Evolutionary conservation across 2,888 invertebrate species (phyloP).

Genomic region (Sthenelais limicola): DNA sequence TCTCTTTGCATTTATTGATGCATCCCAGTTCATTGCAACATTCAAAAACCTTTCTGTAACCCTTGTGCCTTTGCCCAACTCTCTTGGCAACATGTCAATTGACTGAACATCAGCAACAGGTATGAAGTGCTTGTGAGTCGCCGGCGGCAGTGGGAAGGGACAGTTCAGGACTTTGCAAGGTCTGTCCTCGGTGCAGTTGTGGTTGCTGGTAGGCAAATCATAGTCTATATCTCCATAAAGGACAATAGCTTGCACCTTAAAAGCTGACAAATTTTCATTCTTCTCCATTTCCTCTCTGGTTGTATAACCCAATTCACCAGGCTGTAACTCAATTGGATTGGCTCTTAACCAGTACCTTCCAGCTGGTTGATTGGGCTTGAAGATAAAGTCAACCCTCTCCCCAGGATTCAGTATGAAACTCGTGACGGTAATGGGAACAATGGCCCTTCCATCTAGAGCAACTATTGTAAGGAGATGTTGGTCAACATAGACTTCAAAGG

Average conservation of each 20-base stretch:
- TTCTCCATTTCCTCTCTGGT: background rate
- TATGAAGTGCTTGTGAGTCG: too few species aligned
- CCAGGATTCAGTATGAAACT: slow-evolving; percentile 58
- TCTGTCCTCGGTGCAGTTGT: too few species aligned
- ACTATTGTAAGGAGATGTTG: slow-evolving; percentile 54
- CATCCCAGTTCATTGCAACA: background rate
- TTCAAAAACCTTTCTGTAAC: slow-evolving; percentile 1
- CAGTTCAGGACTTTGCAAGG: too few species aligned
- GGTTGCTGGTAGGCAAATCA: background rate
- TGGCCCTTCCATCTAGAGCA: slow-evolving; percentile 57
- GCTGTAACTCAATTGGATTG: slow-evolving; percentile 49
- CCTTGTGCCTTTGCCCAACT: too few species aligned
- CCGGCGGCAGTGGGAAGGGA: too few species aligned
- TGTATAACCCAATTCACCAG: background rate
- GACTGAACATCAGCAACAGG: too few species aligned
- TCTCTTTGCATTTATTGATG: background rate
- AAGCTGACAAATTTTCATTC: background rate
- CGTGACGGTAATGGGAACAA: slow-evolving; percentile 54
- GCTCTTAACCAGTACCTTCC: slow-evolving; percentile 60
- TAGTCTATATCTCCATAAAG: background rate
- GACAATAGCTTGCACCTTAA: too few species aligned
- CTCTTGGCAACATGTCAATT: too few species aligned
- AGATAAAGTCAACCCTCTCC: slow-evolving; percentile 58
- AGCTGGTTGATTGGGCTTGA: slow-evolving; percentile 50
- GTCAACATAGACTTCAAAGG: slow-evolving; percentile 57